phyloP scores from a whole-genome alignment of 2,888 invertebrate genomes.

The Eupeodes luniger region DNA sequence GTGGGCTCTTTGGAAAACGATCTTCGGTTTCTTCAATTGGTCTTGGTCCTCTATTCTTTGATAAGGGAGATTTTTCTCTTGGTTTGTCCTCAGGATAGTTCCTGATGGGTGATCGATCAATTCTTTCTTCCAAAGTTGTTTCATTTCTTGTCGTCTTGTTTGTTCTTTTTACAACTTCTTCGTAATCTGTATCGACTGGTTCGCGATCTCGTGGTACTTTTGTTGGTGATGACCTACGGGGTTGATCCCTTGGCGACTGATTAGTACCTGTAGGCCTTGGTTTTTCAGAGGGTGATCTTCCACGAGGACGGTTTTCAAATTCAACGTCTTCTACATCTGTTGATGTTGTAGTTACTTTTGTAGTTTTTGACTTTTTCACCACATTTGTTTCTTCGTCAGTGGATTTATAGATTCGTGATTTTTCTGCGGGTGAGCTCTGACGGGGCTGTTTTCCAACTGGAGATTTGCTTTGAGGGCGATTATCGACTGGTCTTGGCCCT shows the following conservation, averaged over 20 bases:
- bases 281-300: slow-evolving; percentile 20
- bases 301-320: not conserved
- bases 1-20: not conserved
- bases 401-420: not conserved
- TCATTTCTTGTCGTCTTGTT: slow-evolving; percentile 10
- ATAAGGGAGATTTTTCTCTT: not conserved
- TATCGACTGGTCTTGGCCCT: not conserved
- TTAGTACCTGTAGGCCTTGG: not conserved
- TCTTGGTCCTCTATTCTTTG: not conserved
- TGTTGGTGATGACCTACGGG: not conserved
- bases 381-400: slow-evolving; percentile 20
- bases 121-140: slow-evolving; percentile 12
- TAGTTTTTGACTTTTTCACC: not conserved
- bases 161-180: slow-evolving; percentile 7
- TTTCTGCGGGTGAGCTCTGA: slow-evolving; percentile 38
- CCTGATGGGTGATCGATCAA: not conserved
- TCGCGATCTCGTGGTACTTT: slow-evolving; percentile 4
- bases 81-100: not conserved
- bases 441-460: slow-evolving; percentile 38
- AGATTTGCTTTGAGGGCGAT: slow-evolving; percentile 2
- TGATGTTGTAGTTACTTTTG: not conserved
- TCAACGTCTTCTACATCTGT: not conserved
- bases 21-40: slow-evolving; percentile 3
- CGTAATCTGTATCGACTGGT: not conserved
- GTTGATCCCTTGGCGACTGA: slow-evolving; percentile 4